These are phyloP conservation scores for Myopa testacea DNA, from an alignment of 2,888 invertebrate genomes.

Conservation along the genomic window DNA sequence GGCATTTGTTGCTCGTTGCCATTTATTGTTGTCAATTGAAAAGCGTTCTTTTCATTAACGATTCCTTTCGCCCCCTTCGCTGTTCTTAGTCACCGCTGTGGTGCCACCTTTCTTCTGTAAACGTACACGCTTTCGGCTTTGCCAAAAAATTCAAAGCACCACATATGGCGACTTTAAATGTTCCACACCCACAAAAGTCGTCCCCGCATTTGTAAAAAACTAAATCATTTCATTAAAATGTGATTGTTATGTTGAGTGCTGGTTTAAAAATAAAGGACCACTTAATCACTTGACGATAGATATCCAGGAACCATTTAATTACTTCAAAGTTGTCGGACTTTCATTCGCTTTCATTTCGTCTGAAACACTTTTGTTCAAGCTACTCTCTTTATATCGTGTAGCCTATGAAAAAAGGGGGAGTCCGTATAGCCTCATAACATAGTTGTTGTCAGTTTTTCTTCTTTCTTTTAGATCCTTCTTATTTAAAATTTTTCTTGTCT, in stretches of 20 bases:
- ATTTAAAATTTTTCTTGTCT: too few species aligned
- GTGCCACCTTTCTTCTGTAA: background rate
- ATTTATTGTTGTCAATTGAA: conserved; percentile 9
- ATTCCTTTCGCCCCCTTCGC: background rate
- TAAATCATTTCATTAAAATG: background rate
- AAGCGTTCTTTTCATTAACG: background rate
- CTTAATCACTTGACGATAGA: background rate
- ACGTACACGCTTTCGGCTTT: background rate
- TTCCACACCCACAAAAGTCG: conserved; percentile 23
- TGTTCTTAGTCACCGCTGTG: background rate
- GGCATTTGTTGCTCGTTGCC: background rate
- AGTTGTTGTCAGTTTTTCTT: too few species aligned
- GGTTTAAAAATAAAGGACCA: background rate
- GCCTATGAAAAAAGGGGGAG: too few species aligned
- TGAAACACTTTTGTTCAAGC: too few species aligned
- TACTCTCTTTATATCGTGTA: too few species aligned
- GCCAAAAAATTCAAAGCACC: conserved; percentile 1
- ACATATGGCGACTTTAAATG: conserved; percentile 35
- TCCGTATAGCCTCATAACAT: too few species aligned
- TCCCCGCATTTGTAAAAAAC: background rate
- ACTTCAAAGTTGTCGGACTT: too few species aligned
- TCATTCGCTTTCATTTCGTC: too few species aligned
- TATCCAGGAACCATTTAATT: too few species aligned
- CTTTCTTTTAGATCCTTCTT: too few species aligned
- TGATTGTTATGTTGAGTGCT: background rate